phyloP scores from a whole-genome alignment of 2,113 vertebrate species.

The Brachionichthys hirsutus region DNA sequence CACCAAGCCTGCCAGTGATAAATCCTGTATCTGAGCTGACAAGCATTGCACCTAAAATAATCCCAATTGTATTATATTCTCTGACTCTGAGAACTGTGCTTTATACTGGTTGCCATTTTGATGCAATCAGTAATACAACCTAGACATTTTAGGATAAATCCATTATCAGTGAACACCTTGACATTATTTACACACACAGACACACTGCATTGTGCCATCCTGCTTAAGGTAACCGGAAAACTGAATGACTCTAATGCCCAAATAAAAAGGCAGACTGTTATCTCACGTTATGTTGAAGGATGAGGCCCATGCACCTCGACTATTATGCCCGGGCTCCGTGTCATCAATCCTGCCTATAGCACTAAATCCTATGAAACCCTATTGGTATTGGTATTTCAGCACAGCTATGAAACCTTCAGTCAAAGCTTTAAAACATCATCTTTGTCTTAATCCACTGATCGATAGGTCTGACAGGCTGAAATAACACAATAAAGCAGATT shows the following conservation, averaged over 20 bases:
- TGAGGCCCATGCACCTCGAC: constrained; percentile 41
- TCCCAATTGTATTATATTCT: constrained; percentile 40
- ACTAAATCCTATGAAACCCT: constrained; percentile 63
- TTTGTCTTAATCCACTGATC: constrained; percentile 77
- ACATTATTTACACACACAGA: constrained; percentile 38
- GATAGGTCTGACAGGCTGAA: constrained; percentile 70
- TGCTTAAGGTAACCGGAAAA: constrained; percentile 63
- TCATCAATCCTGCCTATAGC: constrained; percentile 64
- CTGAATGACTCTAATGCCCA: constrained; percentile 63
- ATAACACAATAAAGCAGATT: constrained; percentile 76
- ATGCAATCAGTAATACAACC: constrained; percentile 30
- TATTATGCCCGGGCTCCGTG: constrained; percentile 31
- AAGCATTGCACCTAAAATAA: constrained; percentile 38
- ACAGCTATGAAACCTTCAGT: constrained; percentile 66
- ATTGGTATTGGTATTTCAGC: constrained; percentile 64
- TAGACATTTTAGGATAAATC: constrained; percentile 4
- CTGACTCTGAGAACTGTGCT: constrained; percentile 28
- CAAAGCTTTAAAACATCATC: constrained; percentile 73
- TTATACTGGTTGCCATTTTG: constrained; percentile 15
- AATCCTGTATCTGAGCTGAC: constrained; percentile 30
- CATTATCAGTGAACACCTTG: background rate
- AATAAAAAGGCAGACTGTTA: constrained; percentile 61
- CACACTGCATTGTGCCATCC: background rate
- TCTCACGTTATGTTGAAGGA: constrained; percentile 62
- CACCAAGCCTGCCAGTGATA: constrained; percentile 26